phyloP scores from a whole-genome alignment of 2,797 vertebrate species.

The Eulemur coronatus region DNA sequence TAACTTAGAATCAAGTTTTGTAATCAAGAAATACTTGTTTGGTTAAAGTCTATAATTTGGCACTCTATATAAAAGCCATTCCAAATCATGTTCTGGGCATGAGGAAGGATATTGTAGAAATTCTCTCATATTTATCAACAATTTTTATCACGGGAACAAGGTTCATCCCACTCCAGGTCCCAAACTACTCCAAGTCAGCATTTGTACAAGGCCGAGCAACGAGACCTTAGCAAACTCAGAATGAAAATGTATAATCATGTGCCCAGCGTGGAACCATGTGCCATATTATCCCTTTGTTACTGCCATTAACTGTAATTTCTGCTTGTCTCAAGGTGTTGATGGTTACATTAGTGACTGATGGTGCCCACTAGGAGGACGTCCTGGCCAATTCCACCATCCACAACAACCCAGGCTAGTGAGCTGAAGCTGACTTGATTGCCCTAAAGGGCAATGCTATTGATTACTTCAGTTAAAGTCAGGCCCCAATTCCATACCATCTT shows the following conservation, averaged over 20 bases:
- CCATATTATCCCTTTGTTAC: background rate
- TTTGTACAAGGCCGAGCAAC: too few species aligned
- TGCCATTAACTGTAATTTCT: background rate
- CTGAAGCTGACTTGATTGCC: background rate
- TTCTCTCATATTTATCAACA: background rate
- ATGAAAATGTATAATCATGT: rapidly evolving
- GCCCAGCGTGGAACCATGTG: background rate
- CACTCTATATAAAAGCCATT: background rate
- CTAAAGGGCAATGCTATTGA: background rate
- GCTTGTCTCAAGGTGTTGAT: background rate
- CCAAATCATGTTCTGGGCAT: background rate
- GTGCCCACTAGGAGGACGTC: background rate
- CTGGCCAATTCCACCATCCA: background rate
- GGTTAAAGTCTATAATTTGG: background rate
- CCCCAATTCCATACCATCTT: background rate
- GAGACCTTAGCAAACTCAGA: background rate
- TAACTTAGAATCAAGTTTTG: background rate
- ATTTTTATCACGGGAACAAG: background rate
- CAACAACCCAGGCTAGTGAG: background rate
- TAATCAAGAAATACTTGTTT: background rate
- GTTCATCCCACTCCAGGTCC: background rate
- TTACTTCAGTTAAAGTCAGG: background rate
- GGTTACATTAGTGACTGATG: background rate
- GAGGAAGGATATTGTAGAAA: background rate
- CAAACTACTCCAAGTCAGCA: background rate